These are phyloP conservation scores for Anabacerthia variegaticeps DNA, from an alignment of 2,797 vertebrate species.

Conservation along the genomic window DNA sequence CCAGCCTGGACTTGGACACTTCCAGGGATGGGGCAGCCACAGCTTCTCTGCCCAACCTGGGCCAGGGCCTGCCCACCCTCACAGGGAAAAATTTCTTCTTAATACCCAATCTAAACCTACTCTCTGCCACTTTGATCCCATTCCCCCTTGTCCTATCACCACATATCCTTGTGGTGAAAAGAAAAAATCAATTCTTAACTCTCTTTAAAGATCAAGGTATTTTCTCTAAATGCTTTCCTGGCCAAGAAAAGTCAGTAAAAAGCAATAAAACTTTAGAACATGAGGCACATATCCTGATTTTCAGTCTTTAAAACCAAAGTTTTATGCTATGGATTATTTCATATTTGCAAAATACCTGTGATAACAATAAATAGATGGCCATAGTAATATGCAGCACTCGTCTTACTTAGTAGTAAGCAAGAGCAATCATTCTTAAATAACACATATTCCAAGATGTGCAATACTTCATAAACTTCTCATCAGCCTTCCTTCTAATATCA, in stretches of 20 bases:
- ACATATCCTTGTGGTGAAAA: not conserved
- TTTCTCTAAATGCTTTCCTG: not conserved
- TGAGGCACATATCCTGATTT: not conserved
- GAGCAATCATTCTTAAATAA: not conserved
- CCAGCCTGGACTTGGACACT: not conserved
- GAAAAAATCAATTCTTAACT: not conserved
- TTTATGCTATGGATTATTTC: not conserved
- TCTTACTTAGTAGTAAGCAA: not conserved
- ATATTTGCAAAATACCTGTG: not conserved
- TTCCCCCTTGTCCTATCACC: not conserved
- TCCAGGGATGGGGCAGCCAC: not conserved
- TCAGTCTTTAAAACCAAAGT: not conserved
- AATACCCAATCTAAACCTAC: not conserved
- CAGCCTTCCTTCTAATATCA: not conserved
- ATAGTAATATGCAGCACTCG: not conserved
- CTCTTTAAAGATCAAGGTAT: not conserved
- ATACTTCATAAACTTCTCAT: not conserved
- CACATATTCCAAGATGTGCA: not conserved
- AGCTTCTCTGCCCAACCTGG: not conserved
- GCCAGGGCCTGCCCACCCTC: rapidly evolving
- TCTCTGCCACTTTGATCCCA: not conserved
- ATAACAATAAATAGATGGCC: not conserved
- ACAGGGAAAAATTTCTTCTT: not conserved
- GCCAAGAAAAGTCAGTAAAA: not conserved
- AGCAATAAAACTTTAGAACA: not conserved